Conservation (phyloP, 2,888 invertebrate genomes). For the Anarsia innoxiella region DNA sequence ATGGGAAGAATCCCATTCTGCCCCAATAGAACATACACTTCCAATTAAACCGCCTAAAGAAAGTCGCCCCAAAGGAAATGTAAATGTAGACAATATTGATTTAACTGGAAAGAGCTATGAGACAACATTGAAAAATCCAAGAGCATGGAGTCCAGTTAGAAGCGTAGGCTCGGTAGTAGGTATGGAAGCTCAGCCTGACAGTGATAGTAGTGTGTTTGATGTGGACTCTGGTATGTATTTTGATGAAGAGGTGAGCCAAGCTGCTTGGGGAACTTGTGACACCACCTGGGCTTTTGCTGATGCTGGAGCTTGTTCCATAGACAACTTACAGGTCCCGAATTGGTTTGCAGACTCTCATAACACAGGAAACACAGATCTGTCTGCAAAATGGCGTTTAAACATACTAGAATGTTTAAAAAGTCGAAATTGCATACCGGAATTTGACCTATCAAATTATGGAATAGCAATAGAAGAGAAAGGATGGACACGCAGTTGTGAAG, state of each 20-base stretch:
- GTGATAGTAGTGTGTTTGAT: constrained; percentile 87
- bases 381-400: constrained; percentile 83
- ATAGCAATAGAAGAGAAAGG: constrained; percentile 89
- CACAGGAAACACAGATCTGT: constrained; percentile 76
- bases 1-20: constrained; percentile 84
- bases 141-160: constrained; percentile 92
- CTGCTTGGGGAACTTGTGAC: constrained; percentile 87
- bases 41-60: constrained; percentile 67
- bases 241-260: constrained; percentile 83
- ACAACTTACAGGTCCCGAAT: constrained; percentile 83
- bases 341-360: constrained; percentile 82
- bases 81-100: constrained; percentile 62
- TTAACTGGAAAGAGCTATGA: constrained; percentile 81
- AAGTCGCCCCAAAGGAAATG: constrained; percentile 43
- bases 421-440: constrained; percentile 63
- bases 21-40: constrained; percentile 81
- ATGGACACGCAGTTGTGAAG: constrained; percentile 90
- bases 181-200: constrained; percentile 90
- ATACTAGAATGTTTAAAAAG: constrained; percentile 81
- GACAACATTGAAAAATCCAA: constrained; percentile 83
- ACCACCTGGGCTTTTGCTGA: constrained; percentile 88
- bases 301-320: constrained; percentile 86
- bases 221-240: constrained; percentile 87
- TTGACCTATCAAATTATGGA: constrained; percentile 78
- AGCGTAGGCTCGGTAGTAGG: constrained; percentile 90